Base-by-base conservation (phyloP, 2,888 invertebrate genomes). In the Ganaspis brasiliensis region DNA sequence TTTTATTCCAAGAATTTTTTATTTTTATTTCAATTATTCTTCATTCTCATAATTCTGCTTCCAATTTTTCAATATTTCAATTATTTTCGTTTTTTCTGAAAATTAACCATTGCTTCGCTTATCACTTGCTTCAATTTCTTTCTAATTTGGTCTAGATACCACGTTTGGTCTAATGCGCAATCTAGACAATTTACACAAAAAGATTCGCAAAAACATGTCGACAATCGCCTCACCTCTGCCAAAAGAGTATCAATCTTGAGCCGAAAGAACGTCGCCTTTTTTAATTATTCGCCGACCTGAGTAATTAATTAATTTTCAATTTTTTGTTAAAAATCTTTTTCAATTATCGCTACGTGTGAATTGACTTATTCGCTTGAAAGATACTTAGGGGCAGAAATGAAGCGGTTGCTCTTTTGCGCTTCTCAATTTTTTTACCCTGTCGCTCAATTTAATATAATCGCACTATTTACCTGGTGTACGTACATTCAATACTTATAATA, bases 371-470 rank as follows among this genome's bases (percentile, higher is more conserved):
- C 75, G 79, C 81, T 78, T 83, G 61, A 81, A 74, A 81, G 67
- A 49, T 67, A 80, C 80, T 82, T 82, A 82, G 81, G 83, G 78
- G 77, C 86, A 87, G 89, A 87, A 89, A 89, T 90, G 89, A 88
- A 87, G 88, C 84, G 85, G 88, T 86, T 84, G 85, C 86, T 88
- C 87, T 84, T 31, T 31, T 31, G 86, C 83, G 83, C 85, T 84
- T 87, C 82, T 83, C 84, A 84, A 81, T 82, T 81, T 77, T 81
- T 86, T 88, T 91, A 91, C 91, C 91, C 91, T 91, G 91, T 91
- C 88, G 83, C 89, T 86, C 87, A 91, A 89, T 91, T 89, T 84
- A 89, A 89, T 89, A 87, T 86, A 87, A 87, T 82, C 83, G 82
- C 84, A 86, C 84, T 85, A 87, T n/a, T n/a, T 84, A 86, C 87